These are phyloP conservation scores for Maconellicoccus hirsutus DNA, from an alignment of 1,140 invertebrate species.

Conservation along the genomic window DNA sequence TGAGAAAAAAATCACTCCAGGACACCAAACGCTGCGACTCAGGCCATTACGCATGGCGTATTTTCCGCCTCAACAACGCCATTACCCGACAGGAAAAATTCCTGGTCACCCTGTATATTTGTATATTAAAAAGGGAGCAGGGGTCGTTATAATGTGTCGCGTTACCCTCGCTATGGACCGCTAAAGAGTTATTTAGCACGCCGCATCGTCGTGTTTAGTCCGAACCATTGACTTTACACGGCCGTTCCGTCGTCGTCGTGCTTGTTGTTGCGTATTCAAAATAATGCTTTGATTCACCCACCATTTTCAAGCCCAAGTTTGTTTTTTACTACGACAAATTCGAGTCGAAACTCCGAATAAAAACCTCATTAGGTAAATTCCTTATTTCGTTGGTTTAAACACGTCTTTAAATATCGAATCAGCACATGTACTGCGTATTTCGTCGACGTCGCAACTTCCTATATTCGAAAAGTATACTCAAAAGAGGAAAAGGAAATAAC, in stretches of 20 bases:
- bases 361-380: not conserved
- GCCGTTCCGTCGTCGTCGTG: not conserved
- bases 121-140: not conserved
- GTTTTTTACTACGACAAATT: not conserved
- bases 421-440: no score
- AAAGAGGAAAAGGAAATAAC: no score
- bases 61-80: not conserved
- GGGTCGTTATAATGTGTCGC: constrained; percentile 14
- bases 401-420: no score
- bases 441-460: no score
- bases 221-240: constrained; percentile 17
- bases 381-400: not conserved
- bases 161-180: constrained; percentile 12
- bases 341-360: not conserved
- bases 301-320: not conserved
- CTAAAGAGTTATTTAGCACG: constrained; percentile 21
- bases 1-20: no score
- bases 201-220: constrained; percentile 14
- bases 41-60: not conserved
- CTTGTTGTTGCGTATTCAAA: not conserved
- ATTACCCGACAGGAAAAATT: not conserved
- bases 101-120: not conserved
- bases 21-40: no score
- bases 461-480: no score
- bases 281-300: not conserved